Conservation (phyloP, 1,140 invertebrate genomes). For the Campoletis sonorensis region DNA sequence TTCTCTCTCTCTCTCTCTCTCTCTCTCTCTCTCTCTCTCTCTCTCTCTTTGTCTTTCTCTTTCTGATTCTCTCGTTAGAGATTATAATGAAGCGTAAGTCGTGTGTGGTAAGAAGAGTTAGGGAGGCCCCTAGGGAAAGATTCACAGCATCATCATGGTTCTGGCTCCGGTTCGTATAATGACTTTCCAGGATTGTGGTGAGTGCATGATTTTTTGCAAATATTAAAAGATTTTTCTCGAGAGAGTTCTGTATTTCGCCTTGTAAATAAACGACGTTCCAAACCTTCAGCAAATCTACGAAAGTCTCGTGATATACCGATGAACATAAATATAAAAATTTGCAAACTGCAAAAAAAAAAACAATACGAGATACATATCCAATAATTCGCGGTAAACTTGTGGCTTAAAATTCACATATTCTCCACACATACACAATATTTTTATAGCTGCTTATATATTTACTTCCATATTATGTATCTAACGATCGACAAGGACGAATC, state of each 20-base stretch:
- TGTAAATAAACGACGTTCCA: not conserved
- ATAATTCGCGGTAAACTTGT: not conserved
- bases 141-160: not conserved
- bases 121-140: not conserved
- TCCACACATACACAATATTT: not conserved
- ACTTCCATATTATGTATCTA: not conserved
- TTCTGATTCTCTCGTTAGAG: not conserved
- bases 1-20: too few species aligned
- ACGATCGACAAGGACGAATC: slow-evolving; percentile 34
- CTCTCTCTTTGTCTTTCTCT: not conserved
- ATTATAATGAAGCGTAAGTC: not conserved
- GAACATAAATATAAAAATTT: not conserved
- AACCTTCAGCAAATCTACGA: too few species aligned
- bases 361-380: not conserved
- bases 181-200: too few species aligned
- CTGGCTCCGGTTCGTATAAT: too few species aligned
- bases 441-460: not conserved
- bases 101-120: not conserved
- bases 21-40: not conserved
- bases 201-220: too few species aligned
- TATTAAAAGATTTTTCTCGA: not conserved
- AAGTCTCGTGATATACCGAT: too few species aligned
- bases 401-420: not conserved
- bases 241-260: not conserved
- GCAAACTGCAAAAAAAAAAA: not conserved